A percentile compares a stretch with the other conserved stretches of the same genome.
These are phyloP conservation scores for Rattus norvegicus DNA, from an alignment of 2,113 vertebrate genomes.

Conservation along the genomic window GRCr8 NC_086021.1:144040001-144040500, in stretches of 20 bases:
- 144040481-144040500: neutral
- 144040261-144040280: neutral
- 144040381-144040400: neutral
- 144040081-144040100: slow-evolving; percentile 56
- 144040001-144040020: slow-evolving; percentile 26
- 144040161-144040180: neutral
- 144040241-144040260: neutral
- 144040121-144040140: neutral
- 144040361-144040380: neutral
- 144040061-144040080: slow-evolving; percentile 5
- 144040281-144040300: neutral
- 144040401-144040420: too few relatives aligned
- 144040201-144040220: neutral
- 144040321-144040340: slow-evolving; percentile 9
- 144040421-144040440: too few relatives aligned
- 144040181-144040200: neutral
- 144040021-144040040: neutral
- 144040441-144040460: too few relatives aligned
- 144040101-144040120: slow-evolving; percentile 49
- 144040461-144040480: neutral
- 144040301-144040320: slow-evolving; percentile 30
- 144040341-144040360: neutral
- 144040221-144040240: neutral
- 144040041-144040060: neutral
- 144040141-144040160: neutral